phyloP scores from a whole-genome alignment of 2,888 invertebrate genomes.

The Macroteleia sp. region DNA sequence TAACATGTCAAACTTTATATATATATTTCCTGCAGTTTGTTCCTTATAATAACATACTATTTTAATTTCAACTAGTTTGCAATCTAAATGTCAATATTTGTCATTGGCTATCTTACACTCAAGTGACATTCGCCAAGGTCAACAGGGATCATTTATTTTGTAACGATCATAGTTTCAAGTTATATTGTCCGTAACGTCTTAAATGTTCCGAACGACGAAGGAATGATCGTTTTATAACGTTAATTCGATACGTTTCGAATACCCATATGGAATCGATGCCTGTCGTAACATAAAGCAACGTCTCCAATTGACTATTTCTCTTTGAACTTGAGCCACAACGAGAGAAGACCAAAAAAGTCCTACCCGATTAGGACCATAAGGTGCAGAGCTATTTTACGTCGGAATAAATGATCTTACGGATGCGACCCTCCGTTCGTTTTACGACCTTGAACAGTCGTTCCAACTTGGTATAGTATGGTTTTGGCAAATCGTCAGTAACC shows the following conservation, averaged over 20 bases:
- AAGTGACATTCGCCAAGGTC: slow-evolving; percentile 13
- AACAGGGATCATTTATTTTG: slow-evolving; percentile 4
- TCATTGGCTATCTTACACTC: background rate
- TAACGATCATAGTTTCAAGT: slow-evolving; percentile 2
- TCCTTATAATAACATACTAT: too few relatives aligned
- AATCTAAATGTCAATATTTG: slow-evolving; percentile 3
- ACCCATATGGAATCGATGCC: slow-evolving; percentile 68
- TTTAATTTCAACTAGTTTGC: too few relatives aligned
- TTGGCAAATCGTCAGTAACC: slow-evolving; percentile 53
- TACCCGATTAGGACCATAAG: slow-evolving; percentile 45
- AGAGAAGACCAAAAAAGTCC: slow-evolving; percentile 23
- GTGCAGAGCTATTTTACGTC: slow-evolving; percentile 29
- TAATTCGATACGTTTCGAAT: slow-evolving; percentile 36
- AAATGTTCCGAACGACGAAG: slow-evolving; percentile 3
- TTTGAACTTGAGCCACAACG: slow-evolving; percentile 39
- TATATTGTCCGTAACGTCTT: slow-evolving; percentile 19
- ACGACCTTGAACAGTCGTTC: slow-evolving; percentile 31
- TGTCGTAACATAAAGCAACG: slow-evolving; percentile 69
- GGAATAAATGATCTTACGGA: slow-evolving; percentile 37
- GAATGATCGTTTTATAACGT: slow-evolving; percentile 22
- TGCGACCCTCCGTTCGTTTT: slow-evolving; percentile 45
- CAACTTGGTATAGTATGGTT: slow-evolving; percentile 31
- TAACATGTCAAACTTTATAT: too few relatives aligned
- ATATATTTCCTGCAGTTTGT: too few relatives aligned
- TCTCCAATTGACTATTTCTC: slow-evolving; percentile 43